Conservation (phyloP, 2,797 vertebrate genomes). For the Pogoniulus pusillus region DNA sequence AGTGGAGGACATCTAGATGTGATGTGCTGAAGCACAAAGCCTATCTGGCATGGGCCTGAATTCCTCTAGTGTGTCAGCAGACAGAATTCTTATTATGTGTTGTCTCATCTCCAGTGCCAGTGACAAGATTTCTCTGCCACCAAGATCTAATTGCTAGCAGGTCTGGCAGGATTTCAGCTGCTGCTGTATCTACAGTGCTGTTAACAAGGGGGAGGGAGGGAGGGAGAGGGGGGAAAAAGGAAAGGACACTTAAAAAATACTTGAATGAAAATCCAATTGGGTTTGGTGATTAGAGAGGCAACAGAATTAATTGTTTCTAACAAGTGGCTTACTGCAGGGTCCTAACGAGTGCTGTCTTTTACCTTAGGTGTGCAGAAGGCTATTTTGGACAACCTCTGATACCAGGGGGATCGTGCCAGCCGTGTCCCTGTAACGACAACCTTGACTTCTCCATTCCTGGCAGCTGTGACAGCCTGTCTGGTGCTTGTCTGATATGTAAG, state of each 20-base stretch:
- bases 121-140: conserved; percentile 57
- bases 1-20: neutral
- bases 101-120: conserved; percentile 45
- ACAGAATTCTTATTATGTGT: conserved; percentile 60
- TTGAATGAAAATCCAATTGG: conserved; percentile 19
- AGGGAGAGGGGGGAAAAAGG: neutral
- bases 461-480: conserved; percentile 92
- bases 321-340: neutral
- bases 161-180: conserved; percentile 69
- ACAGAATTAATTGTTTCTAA: conserved; percentile 31
- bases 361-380: conserved; percentile 89
- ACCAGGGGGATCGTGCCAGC: conserved; percentile 88
- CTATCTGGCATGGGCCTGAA: neutral
- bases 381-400: conserved; percentile 87
- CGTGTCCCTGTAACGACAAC: conserved; percentile 90
- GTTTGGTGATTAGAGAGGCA: conserved; percentile 1
- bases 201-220: neutral
- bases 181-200: conserved; percentile 31
- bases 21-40: conserved; percentile 46
- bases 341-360: conserved; percentile 55
- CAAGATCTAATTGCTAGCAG: conserved; percentile 72
- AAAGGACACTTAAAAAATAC: neutral
- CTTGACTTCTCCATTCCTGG: conserved; percentile 86
- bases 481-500: conserved; percentile 90
- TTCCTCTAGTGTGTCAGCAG: conserved; percentile 24